Evolutionary conservation across 2,113 vertebrate species (phyloP).

Genomic region (Psammodynastes pulverulentus): DNA sequence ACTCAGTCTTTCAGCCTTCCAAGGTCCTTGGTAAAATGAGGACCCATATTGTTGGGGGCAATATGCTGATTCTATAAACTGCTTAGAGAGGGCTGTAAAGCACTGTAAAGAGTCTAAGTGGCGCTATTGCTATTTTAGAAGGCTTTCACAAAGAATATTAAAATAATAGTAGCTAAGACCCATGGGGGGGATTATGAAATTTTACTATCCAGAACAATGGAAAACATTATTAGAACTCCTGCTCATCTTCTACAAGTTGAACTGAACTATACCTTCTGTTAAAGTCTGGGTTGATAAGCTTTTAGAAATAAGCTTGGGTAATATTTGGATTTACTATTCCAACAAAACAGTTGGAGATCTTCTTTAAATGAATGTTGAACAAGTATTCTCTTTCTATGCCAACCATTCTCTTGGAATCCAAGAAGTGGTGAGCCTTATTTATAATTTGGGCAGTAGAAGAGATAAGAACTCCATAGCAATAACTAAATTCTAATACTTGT

Average conservation of each 20-base stretch:
- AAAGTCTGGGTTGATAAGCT: background rate
- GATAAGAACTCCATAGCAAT: background rate
- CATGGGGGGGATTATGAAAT: background rate
- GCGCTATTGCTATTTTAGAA: background rate
- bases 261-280: background rate
- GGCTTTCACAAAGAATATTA: background rate
- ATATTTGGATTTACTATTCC: background rate
- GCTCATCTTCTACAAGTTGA: background rate
- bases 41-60: too few species aligned
- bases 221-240: background rate
- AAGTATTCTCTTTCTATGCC: background rate
- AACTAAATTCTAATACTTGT: background rate
- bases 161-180: background rate
- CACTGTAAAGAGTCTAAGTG: too few species aligned
- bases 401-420: background rate
- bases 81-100: too few species aligned
- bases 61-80: too few species aligned
- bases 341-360: background rate
- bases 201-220: background rate
- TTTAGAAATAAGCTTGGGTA: background rate
- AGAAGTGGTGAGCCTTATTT: background rate
- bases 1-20: too few species aligned
- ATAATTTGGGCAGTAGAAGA: background rate
- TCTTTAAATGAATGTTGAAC: background rate
- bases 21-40: too few species aligned